Conservation (phyloP, 2,113 vertebrate species). For the Plecotus auritus region DNA sequence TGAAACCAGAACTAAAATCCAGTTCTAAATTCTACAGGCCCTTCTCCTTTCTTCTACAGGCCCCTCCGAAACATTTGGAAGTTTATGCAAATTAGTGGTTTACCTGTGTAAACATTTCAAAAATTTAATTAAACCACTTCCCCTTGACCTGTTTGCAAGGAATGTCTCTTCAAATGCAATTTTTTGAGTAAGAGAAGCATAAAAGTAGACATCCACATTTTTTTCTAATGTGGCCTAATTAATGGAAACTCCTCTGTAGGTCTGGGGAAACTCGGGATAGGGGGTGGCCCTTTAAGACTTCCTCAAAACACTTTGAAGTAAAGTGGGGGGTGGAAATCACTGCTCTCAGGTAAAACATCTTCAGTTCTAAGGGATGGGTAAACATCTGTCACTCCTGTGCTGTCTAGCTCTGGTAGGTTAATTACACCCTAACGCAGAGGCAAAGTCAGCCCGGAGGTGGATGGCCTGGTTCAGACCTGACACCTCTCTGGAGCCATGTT, state of each 20-base stretch:
- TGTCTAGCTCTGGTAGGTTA: background rate
- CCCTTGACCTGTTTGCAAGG: background rate
- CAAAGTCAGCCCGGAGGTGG: background rate
- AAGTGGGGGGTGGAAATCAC: background rate
- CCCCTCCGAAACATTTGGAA: background rate
- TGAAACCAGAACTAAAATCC: background rate
- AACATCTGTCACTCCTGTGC: background rate
- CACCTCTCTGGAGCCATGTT: background rate
- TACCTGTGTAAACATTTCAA: background rate
- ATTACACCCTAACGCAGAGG: background rate
- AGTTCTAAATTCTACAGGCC: background rate
- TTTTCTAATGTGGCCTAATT: background rate
- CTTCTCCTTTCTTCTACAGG: background rate
- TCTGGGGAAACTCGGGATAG: background rate
- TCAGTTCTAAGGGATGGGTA: background rate
- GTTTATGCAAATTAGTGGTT: slow-evolving; percentile 1
- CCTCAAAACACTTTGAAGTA: background rate
- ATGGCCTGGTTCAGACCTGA: background rate
- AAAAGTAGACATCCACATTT: background rate
- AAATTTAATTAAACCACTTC: background rate
- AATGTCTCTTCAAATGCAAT: background rate
- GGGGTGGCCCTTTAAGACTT: background rate
- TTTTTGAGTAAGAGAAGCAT: background rate
- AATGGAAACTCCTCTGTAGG: background rate
- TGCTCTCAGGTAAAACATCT: background rate